Conservation (phyloP, 2,888 invertebrate genomes). For the Encarsia formosa region DNA sequence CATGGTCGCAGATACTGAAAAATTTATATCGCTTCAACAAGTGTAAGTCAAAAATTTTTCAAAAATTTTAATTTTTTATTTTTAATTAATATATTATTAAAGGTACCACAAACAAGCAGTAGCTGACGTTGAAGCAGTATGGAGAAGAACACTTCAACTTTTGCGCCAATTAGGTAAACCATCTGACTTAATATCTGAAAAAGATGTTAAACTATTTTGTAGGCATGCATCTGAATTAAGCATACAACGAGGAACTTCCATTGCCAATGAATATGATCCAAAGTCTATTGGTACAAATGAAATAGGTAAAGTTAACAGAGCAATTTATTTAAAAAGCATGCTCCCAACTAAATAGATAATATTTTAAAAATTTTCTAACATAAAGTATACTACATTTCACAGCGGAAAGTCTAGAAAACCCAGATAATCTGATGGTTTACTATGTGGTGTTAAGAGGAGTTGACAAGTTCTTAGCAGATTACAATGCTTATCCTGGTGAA, state of each 20-base stretch:
- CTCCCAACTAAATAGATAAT: not conserved
- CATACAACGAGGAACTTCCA: constrained; percentile 72
- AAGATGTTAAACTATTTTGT: constrained; percentile 81
- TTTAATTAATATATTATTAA: constrained; percentile 8
- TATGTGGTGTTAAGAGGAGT: constrained; percentile 88
- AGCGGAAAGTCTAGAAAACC: constrained; percentile 72
- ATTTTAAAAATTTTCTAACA: not conserved
- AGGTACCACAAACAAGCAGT: constrained; percentile 78
- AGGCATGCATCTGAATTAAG: constrained; percentile 80
- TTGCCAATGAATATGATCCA: constrained; percentile 76
- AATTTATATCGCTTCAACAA: constrained; percentile 85
- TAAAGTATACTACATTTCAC: constrained; percentile 40
- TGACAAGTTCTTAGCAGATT: constrained; percentile 84
- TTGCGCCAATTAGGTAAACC: constrained; percentile 74
- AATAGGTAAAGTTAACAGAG: constrained; percentile 52
- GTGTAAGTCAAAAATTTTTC: constrained; percentile 54
- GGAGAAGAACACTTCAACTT: constrained; percentile 75
- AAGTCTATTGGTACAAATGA: constrained; percentile 59
- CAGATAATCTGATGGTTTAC: constrained; percentile 82
- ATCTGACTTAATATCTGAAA: constrained; percentile 69
- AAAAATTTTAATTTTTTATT: constrained; percentile 9
- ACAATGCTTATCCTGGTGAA: constrained; percentile 86
- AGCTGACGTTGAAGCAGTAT: constrained; percentile 76
- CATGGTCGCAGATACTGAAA: constrained; percentile 92
- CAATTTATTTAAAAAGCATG: constrained; percentile 6